Evolutionary conservation across 2,113 vertebrate species (phyloP).

Genomic region (Ursus arctos): DNA sequence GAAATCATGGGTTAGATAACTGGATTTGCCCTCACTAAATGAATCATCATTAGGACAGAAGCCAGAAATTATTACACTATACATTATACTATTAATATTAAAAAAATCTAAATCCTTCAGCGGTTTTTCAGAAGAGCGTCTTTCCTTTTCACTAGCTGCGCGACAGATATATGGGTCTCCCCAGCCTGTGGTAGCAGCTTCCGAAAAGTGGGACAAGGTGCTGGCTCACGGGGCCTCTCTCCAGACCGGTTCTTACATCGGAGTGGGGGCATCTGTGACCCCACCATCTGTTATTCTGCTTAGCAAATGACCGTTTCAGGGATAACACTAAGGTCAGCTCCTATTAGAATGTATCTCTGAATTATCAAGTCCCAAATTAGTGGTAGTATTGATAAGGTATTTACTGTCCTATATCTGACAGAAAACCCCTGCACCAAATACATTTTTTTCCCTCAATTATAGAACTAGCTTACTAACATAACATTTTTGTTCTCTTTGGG

Average conservation of each 20-base stretch:
- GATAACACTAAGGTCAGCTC: neutral
- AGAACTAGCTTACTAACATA: neutral
- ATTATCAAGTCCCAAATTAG: neutral
- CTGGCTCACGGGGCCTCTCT: neutral
- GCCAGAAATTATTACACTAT: neutral
- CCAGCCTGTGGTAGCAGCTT: accelerated
- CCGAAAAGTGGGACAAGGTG: neutral
- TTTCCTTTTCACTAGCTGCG: neutral
- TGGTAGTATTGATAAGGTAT: neutral
- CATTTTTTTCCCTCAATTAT: neutral
- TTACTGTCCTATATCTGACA: neutral
- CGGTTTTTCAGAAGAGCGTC: constrained; percentile 12
- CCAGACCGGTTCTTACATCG: neutral
- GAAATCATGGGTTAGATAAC: neutral
- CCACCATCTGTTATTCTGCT: neutral
- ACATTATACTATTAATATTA: neutral
- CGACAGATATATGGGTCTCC: neutral
- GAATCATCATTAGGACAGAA: neutral
- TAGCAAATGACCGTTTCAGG: neutral
- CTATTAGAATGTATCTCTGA: neutral
- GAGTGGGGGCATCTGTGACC: neutral
- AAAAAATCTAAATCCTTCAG: neutral
- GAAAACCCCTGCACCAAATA: neutral
- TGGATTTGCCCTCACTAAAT: neutral
- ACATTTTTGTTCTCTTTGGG: neutral